A percentile compares a stretch with the other conserved stretches of the same genome.
phyloP scores from a whole-genome alignment of 2,797 vertebrate genomes.

The Sebastes reedi region DNA sequence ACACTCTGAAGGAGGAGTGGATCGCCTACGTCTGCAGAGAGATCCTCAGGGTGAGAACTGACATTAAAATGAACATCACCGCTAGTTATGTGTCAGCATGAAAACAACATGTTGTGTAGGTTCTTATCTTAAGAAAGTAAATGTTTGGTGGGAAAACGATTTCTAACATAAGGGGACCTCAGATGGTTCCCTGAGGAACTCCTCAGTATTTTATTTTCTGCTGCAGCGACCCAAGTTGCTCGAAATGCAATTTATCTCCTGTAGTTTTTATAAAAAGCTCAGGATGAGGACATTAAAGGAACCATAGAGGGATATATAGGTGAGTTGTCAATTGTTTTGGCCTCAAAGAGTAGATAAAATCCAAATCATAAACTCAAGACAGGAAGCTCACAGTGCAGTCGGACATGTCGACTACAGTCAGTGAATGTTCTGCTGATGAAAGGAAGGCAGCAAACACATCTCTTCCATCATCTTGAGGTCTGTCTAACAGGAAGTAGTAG shows the following conservation, averaged over 20 bases:
- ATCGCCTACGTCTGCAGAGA: constrained; percentile 97
- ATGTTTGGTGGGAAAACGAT: neutral
- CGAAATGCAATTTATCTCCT: neutral
- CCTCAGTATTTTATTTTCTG: neutral
- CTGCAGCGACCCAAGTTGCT: neutral
- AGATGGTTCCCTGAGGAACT: neutral
- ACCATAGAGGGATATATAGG: neutral
- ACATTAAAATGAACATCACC: neutral
- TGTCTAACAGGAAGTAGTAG: neutral
- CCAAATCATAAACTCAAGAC: neutral
- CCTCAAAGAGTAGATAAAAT: neutral
- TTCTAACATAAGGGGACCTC: neutral
- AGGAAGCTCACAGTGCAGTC: neutral
- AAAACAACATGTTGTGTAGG: neutral
- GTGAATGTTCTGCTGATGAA: neutral
- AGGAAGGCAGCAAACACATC: accelerated
- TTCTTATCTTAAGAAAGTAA: neutral
- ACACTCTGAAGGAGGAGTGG: constrained; percentile 97
- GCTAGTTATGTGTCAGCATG: neutral
- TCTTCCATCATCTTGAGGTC: too few relatives aligned
- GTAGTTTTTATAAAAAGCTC: neutral
- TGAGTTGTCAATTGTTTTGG: neutral
- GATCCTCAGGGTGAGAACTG: constrained; percentile 89
- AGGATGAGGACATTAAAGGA: neutral
- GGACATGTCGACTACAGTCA: neutral